Percentiles rank a stretch among this genome's conserved stretches.
Evolutionary conservation across 1,140 invertebrate species (phyloP).

Genomic region (Diachasmimorpha longicaudata): DNA sequence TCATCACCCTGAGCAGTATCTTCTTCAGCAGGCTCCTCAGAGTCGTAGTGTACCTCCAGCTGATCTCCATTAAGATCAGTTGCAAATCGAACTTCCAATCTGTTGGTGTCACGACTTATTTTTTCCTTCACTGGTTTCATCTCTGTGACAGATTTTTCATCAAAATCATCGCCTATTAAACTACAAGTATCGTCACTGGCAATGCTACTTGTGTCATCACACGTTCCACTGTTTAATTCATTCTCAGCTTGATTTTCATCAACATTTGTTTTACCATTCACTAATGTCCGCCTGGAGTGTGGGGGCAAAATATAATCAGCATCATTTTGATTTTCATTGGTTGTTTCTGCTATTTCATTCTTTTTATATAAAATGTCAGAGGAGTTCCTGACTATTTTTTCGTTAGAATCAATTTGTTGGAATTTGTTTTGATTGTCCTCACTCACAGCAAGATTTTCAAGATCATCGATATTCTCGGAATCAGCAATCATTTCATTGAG

Average conservation of each 20-base stretch:
- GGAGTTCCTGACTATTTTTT: conserved; percentile 32
- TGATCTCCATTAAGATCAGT: conserved; percentile 30
- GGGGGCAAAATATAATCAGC: conserved; percentile 42
- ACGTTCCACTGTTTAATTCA: conserved; percentile 37
- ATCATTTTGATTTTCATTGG: conserved; percentile 32
- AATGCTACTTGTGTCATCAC: conserved; percentile 39
- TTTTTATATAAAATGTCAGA: background rate
- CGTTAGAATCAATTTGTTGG: conserved; percentile 36
- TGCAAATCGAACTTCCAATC: conserved; percentile 41
- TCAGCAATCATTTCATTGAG: conserved; percentile 37
- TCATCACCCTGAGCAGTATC: conserved; percentile 1
- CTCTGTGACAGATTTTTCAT: conserved; percentile 31
- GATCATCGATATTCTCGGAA: conserved; percentile 28
- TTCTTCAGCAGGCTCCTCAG: conserved; percentile 9
- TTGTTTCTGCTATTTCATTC: background rate
- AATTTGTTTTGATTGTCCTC: conserved; percentile 44
- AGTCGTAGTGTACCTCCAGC: conserved; percentile 30
- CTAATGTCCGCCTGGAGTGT: conserved; percentile 34
- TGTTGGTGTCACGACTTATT: conserved; percentile 3
- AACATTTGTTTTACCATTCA: conserved; percentile 38
- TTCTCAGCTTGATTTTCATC: conserved; percentile 34
- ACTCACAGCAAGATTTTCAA: conserved; percentile 19
- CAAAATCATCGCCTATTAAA: background rate
- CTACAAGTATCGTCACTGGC: conserved; percentile 35
- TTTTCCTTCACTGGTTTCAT: conserved; percentile 21